These are phyloP conservation scores for Tetheella fluctuosa DNA, from an alignment of 2,888 invertebrate species.

Conservation along the genomic window DNA sequence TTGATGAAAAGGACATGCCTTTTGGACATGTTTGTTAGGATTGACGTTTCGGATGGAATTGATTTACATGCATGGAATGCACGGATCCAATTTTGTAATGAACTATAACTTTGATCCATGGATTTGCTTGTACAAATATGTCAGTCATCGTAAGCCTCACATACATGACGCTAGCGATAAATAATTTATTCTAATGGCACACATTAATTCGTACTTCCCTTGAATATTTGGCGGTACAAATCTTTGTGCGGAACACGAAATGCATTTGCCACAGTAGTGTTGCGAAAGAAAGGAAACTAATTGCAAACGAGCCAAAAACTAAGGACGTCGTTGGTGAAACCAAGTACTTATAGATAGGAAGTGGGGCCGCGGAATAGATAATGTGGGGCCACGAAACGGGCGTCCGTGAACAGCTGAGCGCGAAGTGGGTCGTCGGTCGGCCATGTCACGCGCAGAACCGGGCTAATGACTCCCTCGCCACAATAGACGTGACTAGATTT, in stretches of 20 bases:
- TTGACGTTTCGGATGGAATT: slow-evolving; percentile 3
- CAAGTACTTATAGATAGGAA: slow-evolving; percentile 1
- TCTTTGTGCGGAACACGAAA: not conserved
- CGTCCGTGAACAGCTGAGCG: slow-evolving; percentile 5
- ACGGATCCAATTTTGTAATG: not conserved
- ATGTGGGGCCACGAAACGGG: not conserved
- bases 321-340: not conserved
- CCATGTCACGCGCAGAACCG: not conserved
- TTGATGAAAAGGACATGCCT: slow-evolving; percentile 5
- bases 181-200: not conserved
- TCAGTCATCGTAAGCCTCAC: too few relatives aligned
- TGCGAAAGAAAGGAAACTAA: slow-evolving; percentile 1
- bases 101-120: not conserved
- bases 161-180: not conserved
- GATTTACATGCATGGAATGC: not conserved
- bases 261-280: slow-evolving; percentile 1
- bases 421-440: not conserved
- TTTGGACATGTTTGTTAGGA: slow-evolving; percentile 1
- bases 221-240: not conserved
- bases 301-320: not conserved
- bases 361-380: slow-evolving; percentile 2
- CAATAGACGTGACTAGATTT: not conserved
- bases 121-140: not conserved
- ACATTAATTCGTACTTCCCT: not conserved
- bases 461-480: not conserved